Evolutionary conservation across 2,113 vertebrate genomes (phyloP), one percentile per base, ranked within the genome.

Genomic region (Probosciger aterrimus): DNA sequence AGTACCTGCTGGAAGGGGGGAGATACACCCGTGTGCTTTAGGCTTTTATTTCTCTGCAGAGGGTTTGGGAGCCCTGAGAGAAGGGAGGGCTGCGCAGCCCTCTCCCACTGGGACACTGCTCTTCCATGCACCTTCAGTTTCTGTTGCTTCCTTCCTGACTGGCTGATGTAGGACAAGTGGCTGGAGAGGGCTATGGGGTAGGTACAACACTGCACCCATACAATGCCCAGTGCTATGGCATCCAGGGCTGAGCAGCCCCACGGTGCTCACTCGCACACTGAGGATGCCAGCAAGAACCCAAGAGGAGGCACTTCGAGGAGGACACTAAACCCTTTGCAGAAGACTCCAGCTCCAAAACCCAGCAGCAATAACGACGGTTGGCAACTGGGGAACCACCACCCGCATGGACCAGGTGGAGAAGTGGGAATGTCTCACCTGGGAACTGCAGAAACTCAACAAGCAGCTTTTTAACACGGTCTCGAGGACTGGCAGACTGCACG

Each of bases 381-480:
- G 47, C 37, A 49, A 43, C 18, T 12, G 44, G 55, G 57, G 35
- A 44, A 9, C 30, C 49, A 27, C 12, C 2, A 1, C 25, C 69
- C 0, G 1, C 14, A 2, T 0, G 25, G 83, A 27, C 2, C 28
- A 33, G 33, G 64, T 0, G 2, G 43, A 13, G 23, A 8, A 46
- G 44, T 1, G 14, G 77, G 63, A 57, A 44, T 0, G 0, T 31
- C 78, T 59, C 57, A 6, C 4, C 0, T 14, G 22, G 39, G 44
- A 41, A 18, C 9, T 0, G 25, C 65, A 18, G 3, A 1, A 30
- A 53, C n/a, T 6, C 59, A 25, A 14, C 4, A 3, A 53, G 57
- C 44, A 52, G 64, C 50, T 39, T 15, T 46, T 7, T 12, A 46
- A 30, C 13, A 0, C 0, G 30, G 30, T 52, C 37, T 68, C 20